A percentile compares a stretch with the other conserved stretches of the same genome.
Evolutionary conservation across 2,888 invertebrate genomes (phyloP).

Genomic region (Mesoligia furuncula): DNA sequence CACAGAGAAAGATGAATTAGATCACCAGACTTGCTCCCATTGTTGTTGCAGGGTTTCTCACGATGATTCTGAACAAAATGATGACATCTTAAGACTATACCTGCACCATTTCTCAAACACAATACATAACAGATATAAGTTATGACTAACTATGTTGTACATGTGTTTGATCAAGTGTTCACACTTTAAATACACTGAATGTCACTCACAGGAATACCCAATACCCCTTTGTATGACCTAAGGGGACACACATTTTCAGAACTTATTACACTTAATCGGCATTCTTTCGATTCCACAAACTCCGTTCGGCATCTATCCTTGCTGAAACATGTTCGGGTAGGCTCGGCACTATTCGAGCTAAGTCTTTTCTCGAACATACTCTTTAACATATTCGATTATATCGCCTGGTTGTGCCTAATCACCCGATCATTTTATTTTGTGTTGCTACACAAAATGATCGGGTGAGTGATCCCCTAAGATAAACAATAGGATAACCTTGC

Average conservation of each 20-base stretch:
- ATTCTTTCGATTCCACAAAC: neutral
- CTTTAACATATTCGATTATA: neutral
- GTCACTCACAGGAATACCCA: slow-evolving; percentile 42
- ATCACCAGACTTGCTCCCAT: neutral
- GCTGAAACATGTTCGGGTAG: neutral
- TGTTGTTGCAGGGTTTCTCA: neutral
- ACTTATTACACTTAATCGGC: neutral
- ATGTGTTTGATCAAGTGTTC: slow-evolving; percentile 25
- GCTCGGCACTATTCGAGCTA: neutral
- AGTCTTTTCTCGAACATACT: neutral
- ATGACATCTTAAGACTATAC: neutral
- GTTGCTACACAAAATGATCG: neutral
- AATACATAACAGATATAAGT: slow-evolving; percentile 11
- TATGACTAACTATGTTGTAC: slow-evolving; percentile 16
- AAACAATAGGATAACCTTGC: neutral
- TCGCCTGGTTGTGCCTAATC: neutral
- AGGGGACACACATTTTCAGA: neutral
- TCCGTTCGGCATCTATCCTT: neutral
- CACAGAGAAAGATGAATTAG: no score
- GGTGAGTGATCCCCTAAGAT: neutral
- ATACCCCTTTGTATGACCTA: slow-evolving; percentile 6
- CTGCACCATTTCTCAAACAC: slow-evolving; percentile 13
- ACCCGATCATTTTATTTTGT: neutral
- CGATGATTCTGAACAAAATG: neutral
- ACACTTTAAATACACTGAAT: neutral